phyloP scores from a whole-genome alignment of 1,140 invertebrate species.

The Nephila pilipes region DNA sequence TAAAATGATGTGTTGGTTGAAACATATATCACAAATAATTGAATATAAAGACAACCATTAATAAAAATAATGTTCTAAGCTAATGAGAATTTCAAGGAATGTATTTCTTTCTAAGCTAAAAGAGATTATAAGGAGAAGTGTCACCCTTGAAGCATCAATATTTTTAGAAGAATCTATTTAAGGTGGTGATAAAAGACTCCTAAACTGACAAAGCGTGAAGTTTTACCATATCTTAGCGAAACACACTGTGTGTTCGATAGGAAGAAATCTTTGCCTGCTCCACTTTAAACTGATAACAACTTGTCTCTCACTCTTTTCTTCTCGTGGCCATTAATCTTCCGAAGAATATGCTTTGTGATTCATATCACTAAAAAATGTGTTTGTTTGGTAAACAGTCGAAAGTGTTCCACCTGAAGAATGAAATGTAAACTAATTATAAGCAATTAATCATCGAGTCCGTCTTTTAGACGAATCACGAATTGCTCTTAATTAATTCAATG shows the following conservation, averaged over 20 bases:
- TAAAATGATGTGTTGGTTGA: not conserved
- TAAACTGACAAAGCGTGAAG: conserved; percentile 62
- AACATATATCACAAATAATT: not conserved
- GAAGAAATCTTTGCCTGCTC: conserved; percentile 33
- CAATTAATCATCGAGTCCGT: conserved; percentile 2
- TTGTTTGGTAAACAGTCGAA: not conserved
- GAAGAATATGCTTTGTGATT: conserved; percentile 26
- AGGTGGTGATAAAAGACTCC: conserved; percentile 3
- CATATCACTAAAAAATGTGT: not conserved
- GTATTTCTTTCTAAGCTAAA: not conserved
- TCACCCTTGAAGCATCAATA: conserved; percentile 4
- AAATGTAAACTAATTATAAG: conserved; percentile 8
- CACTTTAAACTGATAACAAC: conserved; percentile 63
- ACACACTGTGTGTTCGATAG: conserved; percentile 20
- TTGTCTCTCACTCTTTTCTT: not conserved
- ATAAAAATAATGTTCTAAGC: not conserved
- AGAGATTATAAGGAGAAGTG: not conserved
- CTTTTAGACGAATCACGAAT: not conserved
- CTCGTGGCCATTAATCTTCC: not conserved
- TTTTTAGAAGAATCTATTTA: conserved; percentile 46
- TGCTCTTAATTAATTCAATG: not conserved
- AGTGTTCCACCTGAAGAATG: not conserved
- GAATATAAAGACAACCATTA: not conserved
- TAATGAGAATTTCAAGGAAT: conserved; percentile 21
- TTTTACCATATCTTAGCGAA: conserved; percentile 51